Percentiles rank a stretch among this genome's conserved stretches.
Conservation (phyloP, 2,113 vertebrate genomes). For the Dipodomys merriami region DNA sequence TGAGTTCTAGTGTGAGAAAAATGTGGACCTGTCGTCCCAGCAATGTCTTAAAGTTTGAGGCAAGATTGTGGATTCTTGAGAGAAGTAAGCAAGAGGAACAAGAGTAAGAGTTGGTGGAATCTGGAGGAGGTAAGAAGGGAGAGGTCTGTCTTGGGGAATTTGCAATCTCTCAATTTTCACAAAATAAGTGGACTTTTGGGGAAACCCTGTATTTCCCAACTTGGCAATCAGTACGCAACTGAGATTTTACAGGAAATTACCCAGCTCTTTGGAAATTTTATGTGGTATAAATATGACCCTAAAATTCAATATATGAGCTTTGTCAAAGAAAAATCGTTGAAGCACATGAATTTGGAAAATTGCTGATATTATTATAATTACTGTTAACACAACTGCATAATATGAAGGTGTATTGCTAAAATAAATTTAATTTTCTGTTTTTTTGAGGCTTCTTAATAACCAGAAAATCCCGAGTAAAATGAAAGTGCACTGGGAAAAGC, state of each 20-base stretch:
- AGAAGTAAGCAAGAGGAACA: background rate
- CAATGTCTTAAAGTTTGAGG: background rate
- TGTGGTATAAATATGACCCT: conserved; percentile 42
- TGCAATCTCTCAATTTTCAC: background rate
- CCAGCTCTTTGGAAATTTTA: conserved; percentile 46
- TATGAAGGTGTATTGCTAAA: conserved; percentile 9
- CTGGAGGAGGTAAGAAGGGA: background rate
- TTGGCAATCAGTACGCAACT: background rate
- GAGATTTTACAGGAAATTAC: conserved; percentile 57
- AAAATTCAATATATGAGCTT: conserved; percentile 32
- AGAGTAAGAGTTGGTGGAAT: fast-evolving
- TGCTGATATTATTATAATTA: conserved; percentile 20
- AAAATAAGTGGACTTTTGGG: conserved; percentile 16
- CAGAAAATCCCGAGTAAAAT: background rate
- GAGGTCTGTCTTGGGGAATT: background rate
- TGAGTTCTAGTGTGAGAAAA: background rate
- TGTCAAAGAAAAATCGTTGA: conserved; percentile 5
- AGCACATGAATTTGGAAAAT: background rate
- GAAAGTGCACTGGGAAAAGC: background rate
- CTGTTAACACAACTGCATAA: conserved; percentile 33
- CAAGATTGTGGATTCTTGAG: background rate
- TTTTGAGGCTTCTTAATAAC: conserved; percentile 38
- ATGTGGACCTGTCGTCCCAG: background rate
- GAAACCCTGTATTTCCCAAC: conserved; percentile 66
- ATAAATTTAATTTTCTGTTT: conserved; percentile 17